These are phyloP conservation scores for Stichopus chloronotus DNA, from an alignment of 35 echinoderm and acorn worm genomes.

Conservation along the genomic window DNA sequence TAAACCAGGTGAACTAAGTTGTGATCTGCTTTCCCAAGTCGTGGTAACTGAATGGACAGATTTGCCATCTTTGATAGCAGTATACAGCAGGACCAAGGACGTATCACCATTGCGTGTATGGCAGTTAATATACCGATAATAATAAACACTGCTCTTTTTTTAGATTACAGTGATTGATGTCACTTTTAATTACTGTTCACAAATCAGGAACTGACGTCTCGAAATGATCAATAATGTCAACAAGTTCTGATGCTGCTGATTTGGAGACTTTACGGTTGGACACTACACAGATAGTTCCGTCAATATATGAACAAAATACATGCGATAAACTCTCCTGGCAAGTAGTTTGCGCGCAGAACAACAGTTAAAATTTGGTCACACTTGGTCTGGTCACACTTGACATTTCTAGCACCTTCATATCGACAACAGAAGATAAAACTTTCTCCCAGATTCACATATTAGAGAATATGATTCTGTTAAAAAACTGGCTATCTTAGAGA, in stretches of 20 bases:
- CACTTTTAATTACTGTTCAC: background rate
- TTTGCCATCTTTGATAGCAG: background rate
- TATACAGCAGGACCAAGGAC: background rate
- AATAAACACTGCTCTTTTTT: background rate
- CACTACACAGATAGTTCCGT: background rate
- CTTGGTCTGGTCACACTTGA: no score
- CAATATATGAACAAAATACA: no score
- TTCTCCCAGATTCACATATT: no score
- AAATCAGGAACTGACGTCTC: background rate
- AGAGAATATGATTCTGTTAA: no score
- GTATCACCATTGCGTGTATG: background rate
- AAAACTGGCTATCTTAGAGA: no score
- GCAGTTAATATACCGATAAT: background rate
- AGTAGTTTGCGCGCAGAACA: background rate
- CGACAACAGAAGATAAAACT: no score
- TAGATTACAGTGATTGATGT: background rate
- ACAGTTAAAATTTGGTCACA: background rate
- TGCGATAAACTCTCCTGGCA: background rate
- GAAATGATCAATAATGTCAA: conserved; percentile 16
- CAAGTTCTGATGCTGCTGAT: background rate
- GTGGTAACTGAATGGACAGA: background rate
- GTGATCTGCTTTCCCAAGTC: background rate
- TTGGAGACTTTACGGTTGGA: background rate
- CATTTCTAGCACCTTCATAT: no score
- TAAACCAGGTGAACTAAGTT: no score